Percentiles rank a stretch among this genome's conserved stretches.
Evolutionary conservation across 2,113 vertebrate genomes (phyloP).

Genomic region (Poeciliopsis occidentalis): DNA sequence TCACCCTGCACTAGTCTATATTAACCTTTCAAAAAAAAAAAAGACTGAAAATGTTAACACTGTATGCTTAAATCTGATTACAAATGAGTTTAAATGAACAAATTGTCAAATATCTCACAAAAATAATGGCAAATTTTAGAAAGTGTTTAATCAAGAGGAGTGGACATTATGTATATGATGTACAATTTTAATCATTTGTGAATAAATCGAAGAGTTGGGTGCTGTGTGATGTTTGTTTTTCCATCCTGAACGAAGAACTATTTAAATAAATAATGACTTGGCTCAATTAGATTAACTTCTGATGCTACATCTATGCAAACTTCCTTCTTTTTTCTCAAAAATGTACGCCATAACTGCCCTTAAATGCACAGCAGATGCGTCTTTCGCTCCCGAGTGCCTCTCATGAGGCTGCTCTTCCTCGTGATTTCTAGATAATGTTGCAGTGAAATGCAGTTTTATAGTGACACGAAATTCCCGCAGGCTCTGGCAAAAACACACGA

Average conservation of each 20-base stretch:
- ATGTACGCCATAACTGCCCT: neutral
- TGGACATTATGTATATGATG: neutral
- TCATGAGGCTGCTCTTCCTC: neutral
- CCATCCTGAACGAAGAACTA: neutral
- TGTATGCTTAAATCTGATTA: neutral
- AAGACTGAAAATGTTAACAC: neutral
- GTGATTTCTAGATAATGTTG: neutral
- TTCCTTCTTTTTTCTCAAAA: neutral
- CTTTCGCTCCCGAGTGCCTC: neutral
- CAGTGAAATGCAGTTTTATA: conserved; percentile 5
- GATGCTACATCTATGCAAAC: neutral
- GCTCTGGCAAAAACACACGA: neutral
- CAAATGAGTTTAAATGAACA: neutral
- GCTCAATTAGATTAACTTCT: neutral
- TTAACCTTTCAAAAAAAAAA: neutral
- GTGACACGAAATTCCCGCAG: neutral
- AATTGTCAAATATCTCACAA: neutral
- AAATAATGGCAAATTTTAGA: neutral
- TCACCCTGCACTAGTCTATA: neutral
- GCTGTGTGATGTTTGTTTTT: neutral
- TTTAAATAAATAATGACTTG: neutral
- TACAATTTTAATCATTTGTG: neutral
- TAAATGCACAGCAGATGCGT: neutral
- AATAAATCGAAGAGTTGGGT: neutral
- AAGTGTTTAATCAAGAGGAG: neutral